Conservation (phyloP, 2,797 vertebrate genomes). For the Thunnus albacares region DNA sequence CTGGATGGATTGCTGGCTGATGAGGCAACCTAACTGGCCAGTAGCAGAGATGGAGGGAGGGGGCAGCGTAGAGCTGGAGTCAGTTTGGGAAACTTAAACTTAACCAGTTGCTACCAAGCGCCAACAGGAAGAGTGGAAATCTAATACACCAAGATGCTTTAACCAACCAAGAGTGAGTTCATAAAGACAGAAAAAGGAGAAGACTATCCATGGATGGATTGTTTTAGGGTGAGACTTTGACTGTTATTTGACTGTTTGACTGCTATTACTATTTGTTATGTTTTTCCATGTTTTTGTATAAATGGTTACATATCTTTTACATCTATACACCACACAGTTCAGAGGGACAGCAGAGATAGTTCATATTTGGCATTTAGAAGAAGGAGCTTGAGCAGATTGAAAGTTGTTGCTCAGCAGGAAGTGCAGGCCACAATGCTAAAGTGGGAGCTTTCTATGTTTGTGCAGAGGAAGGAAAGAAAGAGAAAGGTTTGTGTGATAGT, state of each 20-base stretch:
- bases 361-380: slow-evolving; percentile 17
- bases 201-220: slow-evolving; percentile 51
- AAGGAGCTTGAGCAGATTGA: slow-evolving; percentile 21
- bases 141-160: slow-evolving; percentile 62
- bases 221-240: slow-evolving; percentile 75
- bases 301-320: not conserved
- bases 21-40: slow-evolving; percentile 71
- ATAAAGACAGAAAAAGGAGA: slow-evolving; percentile 32
- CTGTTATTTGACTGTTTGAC: not conserved
- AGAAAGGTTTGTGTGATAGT: slow-evolving; percentile 11
- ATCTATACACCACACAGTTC: not conserved
- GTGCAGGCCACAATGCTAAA: slow-evolving; percentile 39
- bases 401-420: slow-evolving; percentile 48
- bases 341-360: not conserved
- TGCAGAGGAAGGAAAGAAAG: slow-evolving; percentile 26
- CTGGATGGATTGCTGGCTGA: slow-evolving; percentile 66
- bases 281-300: slow-evolving; percentile 2
- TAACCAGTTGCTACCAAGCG: slow-evolving; percentile 51
- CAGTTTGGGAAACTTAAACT: slow-evolving; percentile 64
- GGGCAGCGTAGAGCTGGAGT: slow-evolving; percentile 45
- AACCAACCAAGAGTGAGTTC: slow-evolving; percentile 30
- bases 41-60: slow-evolving; percentile 68
- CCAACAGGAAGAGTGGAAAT: slow-evolving; percentile 53
- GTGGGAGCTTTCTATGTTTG: slow-evolving; percentile 1
- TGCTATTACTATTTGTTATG: slow-evolving; percentile 18